Evolutionary conservation across 2,888 invertebrate species (phyloP).

Genomic region (Neuroscelio doddi): DNA sequence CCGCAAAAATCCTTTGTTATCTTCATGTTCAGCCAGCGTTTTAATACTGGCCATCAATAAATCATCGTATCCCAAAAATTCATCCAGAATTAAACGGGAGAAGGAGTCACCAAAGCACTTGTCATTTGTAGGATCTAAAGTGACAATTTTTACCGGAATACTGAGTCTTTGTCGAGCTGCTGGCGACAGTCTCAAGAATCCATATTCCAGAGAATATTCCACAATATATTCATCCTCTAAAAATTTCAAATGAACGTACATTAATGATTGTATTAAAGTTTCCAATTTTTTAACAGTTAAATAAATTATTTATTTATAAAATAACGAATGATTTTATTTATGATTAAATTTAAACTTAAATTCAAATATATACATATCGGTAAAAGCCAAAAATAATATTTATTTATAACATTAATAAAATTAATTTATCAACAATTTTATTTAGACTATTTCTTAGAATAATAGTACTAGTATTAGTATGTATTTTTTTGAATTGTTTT

Average conservation of each 20-base stretch:
- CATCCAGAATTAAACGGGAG: slow-evolving; percentile 90
- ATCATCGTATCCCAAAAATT: slow-evolving; percentile 97
- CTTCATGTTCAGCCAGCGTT: slow-evolving; percentile 94
- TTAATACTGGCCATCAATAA: slow-evolving; percentile 97
- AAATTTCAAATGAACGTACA: too few species aligned
- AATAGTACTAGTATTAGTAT: too few species aligned
- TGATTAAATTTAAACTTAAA: too few species aligned
- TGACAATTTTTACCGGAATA: slow-evolving; percentile 92
- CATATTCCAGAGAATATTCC: slow-evolving; percentile 98
- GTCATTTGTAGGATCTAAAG: slow-evolving; percentile 89
- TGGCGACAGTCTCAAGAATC: slow-evolving; percentile 92
- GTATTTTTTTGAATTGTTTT: too few species aligned
- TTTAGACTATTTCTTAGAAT: too few species aligned
- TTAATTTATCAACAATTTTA: too few species aligned
- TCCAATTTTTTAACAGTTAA: too few species aligned
- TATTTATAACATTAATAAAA: too few species aligned
- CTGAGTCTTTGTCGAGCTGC: slow-evolving; percentile 89
- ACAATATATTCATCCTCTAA: slow-evolving; percentile 95
- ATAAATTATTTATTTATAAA: too few species aligned
- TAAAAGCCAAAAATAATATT: too few species aligned
- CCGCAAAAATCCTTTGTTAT: slow-evolving; percentile 95
- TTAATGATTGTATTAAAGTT: not conserved
- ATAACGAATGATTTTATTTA: too few species aligned
- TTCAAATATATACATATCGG: too few species aligned
- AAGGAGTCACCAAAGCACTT: slow-evolving; percentile 95